Evolutionary conservation across 1,140 invertebrate species (phyloP), one percentile per base, ranked within the genome.

Genomic region (Lasioglossum baleicum): DNA sequence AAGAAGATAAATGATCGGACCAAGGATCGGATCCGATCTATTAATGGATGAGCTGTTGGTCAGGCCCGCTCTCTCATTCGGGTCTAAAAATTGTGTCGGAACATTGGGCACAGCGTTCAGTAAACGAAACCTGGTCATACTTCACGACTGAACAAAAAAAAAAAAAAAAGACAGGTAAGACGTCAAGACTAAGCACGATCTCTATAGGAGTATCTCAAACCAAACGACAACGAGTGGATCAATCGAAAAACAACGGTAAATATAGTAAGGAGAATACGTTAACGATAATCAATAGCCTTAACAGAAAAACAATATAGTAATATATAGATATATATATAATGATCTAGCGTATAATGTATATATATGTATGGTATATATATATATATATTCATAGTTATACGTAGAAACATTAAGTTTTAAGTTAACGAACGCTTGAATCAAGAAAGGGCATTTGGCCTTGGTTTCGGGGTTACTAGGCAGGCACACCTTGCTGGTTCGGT

Each of bases 401-500:
- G 88, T 90, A 90, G 89, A 92, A 91, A 93, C 90, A 92, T 91
- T 90, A 90, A 92, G 88, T 90, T 88, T 92, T 90, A 88, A 90
- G 84, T 90, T 92, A 93, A 93, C 92, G 92, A 93, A 93, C 92
- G 91, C 90, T 92, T 91, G 87, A 89, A 92, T 92, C 91, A 92
- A 93, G 91, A 92, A 92, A 92, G 90, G 90, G 86, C 89, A 89
- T 86, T 91, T 92, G 90, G 90, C 91, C 91, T 91, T 92, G 90
- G 89, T 92, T 91, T 91, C 88, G 88, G 91, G 88, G 88, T 92
- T 90, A 92, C 90, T 92, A 92, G 91, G 91, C 91, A 92, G 91
- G 91, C 92, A 93, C 92, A 93, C 92, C 92, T 93, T 93, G 92
- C 92, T 93, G 90, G 91, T 93, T 93, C 92, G 90, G 91, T 93